Base-by-base conservation (phyloP, 2,888 invertebrate species). In the Hirtodrosophila trivittata region DNA sequence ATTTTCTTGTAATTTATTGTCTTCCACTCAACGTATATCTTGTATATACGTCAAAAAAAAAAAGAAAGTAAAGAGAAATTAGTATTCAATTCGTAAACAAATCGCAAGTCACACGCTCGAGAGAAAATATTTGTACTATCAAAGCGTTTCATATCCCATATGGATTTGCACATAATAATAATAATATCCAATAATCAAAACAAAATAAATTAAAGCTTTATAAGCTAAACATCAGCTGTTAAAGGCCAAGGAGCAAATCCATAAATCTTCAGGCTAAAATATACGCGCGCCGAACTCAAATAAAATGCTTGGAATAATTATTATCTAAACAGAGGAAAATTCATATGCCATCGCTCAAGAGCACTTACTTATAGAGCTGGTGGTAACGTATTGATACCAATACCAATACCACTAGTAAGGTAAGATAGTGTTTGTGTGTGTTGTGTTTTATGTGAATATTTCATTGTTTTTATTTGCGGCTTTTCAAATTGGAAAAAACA, bases 121-220 rank as follows among this genome's bases (percentile, higher is more conserved):
- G 9, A 4, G 64, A 3, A 64, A 69, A 46, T 42, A 38, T 4
- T 43, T 26, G 5, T 26, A 8, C 38, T 49, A 49, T 50, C 35
- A 38, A 32, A 37, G 33, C 33, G 35, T 10, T 57, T 45, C 32
- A 39, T 18, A 52, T 52, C 33, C 56, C 46, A 57, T 57, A 68
- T 54, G 69, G 63, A 54, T 39, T 63, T 57, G 26, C 21, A 45
- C 63, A 68, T 63, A 57, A 78, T 67, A 66, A 28, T 28, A 28
- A 69, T 80, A 74, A 80, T 83, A 78, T 70, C 54, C 67, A 35
- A 76, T 64, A 80, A 76, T 65, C 70, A 83, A 83, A 86, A 80
- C 81, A 80, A 73, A 80, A 86, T 83, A 83, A 80, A 86, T 83
- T 66, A 63, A 62, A 59, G 69, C 83, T 85, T 85, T 75, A 78